Evolutionary conservation across 2,797 vertebrate genomes (phyloP), one percentile per base, ranked within the genome.

Genomic region (Nannoperca australis): DNA sequence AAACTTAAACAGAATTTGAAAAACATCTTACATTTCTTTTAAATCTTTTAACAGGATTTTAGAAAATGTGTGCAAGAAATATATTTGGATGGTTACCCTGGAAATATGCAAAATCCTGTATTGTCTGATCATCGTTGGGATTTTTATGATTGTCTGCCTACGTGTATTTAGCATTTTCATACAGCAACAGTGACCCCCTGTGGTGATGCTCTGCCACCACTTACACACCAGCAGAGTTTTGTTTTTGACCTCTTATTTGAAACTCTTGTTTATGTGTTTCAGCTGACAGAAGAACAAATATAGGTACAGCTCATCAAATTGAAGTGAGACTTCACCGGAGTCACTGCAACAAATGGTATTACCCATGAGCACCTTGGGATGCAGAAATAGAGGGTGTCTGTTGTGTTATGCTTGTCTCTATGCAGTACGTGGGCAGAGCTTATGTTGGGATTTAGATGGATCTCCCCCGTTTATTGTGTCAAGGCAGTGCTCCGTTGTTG

Each of bases 361-460:
- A 83, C 76, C 70, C 74, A 51, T 47, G 63, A 76, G 71, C 76
- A 76, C 64, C 5, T 2, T 27, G 53, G 36, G 44, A 34, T 67
- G 80, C 85, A 87, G 76, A 88, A 91, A 91, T 72, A 73, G 66
- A 81, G 64, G 66, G 56, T 77, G 69, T 88, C 81, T 85, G 77
- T 73, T 86, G 73, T 85, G 82, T 76, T 47, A 55, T 49, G 70
- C 50, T 67, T 40, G 6, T 84, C 81, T 89, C 78, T 69, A 47
- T 70, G 71, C 78, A 30, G 70, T 88, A 83, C 54, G 86, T 94
- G 89, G 91, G 91, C 79, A 90, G 91, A 91, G 92, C 91, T 94
- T 94, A 92, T 88, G 92, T 78, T 74, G 75, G 91, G 93, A 95
- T 95, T 94, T 92, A 91, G 82, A 85, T 70, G 85, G 89, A 89